Percentiles rank a stretch among this genome's conserved stretches.
Conservation (phyloP, 2,888 invertebrate genomes). For the Hoplodrina blanda region DNA sequence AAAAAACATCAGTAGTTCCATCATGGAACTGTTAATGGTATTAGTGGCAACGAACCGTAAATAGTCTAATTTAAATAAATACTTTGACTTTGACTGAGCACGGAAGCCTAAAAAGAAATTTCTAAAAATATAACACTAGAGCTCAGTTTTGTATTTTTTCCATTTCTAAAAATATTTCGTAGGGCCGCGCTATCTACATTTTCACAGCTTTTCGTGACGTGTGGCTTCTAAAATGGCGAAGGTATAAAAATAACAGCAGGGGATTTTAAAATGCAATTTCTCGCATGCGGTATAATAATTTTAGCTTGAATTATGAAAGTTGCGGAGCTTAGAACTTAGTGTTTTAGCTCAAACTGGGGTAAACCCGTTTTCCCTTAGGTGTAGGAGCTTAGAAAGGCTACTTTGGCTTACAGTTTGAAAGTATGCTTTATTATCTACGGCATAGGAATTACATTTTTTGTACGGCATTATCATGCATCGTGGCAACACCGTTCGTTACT, state of each 20-base stretch:
- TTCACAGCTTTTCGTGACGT: conserved; percentile 52
- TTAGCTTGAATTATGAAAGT: conserved; percentile 45
- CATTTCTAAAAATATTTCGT: conserved; percentile 48
- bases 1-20: too few species aligned
- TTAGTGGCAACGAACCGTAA: too few species aligned
- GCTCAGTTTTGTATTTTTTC: conserved; percentile 17
- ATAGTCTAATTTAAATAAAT: too few species aligned
- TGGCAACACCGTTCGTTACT: too few species aligned
- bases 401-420: background rate
- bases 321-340: conserved; percentile 26
- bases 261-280: conserved; percentile 52
- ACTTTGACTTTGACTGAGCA: too few species aligned
- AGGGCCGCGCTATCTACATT: conserved; percentile 55
- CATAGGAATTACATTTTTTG: too few species aligned
- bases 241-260: conserved; percentile 15
- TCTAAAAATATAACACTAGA: background rate
- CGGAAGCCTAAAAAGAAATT: too few species aligned
- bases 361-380: conserved; percentile 10
- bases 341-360: conserved; percentile 19
- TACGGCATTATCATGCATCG: too few species aligned
- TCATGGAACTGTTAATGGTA: too few species aligned
- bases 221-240: conserved; percentile 44
- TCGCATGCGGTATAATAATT: conserved; percentile 46
- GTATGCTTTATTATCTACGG: background rate
- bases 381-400: background rate